Evolutionary conservation across 2,113 vertebrate species (phyloP), one percentile per base, ranked within the genome.

Genomic region (Gila orcuttii): DNA sequence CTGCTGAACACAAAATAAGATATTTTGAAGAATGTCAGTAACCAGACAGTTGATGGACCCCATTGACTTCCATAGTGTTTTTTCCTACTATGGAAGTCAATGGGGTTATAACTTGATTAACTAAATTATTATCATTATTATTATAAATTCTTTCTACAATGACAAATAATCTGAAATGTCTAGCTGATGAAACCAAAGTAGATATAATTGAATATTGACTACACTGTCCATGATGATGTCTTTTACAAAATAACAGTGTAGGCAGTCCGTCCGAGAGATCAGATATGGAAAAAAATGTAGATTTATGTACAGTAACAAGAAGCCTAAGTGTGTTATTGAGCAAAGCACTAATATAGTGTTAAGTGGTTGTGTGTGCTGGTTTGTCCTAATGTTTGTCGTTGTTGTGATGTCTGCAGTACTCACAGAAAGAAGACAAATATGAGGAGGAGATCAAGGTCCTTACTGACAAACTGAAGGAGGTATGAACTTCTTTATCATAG

Each of bases 391-490:
- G 3, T 83, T 55, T 83, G 5, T 68, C 4, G 1, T 60, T 69
- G 82, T 86, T 84, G 93, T 92, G 95, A 86, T 92, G 79, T 89
- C 95, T 94, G 90, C 96, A 99, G 98, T 99, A 99, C 95, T 99
- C 98, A 0, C 97, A 98, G 95, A 99, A 99, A 91, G 98, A 99
- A 92, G 98, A 99, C 95, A 99, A 99, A 89, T 99, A 98, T 50
- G 98, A 99, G 92, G 98, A 99, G 89, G 98, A 99, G 94, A 99
- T 99, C 93, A 99, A 99, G 95, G 95, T 99, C 90, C 96, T 99
- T 87, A 97, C 97, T 87, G 98, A 99, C 96, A 99, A 99, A 93
- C 96, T 99, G 96, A 99, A 99, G 94, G 98, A 99, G 97, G 98
- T 96, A 89, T 86, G 86, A 57, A 3, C 21, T 23, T 1, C 55